Evolutionary conservation across 2,797 vertebrate species (phyloP).

Genomic region (Liasis olivaceus): DNA sequence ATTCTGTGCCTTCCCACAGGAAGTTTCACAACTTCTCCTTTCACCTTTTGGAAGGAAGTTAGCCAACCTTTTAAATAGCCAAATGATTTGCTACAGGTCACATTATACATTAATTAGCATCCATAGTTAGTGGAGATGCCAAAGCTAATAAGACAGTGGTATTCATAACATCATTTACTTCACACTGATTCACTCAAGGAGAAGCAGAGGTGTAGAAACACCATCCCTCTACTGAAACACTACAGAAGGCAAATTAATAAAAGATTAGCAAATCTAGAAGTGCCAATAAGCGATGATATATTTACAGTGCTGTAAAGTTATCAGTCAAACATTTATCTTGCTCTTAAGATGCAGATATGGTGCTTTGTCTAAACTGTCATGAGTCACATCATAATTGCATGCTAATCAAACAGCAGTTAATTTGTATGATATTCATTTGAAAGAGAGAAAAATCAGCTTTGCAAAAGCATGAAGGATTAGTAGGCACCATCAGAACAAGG

Average conservation of each 20-base stretch:
- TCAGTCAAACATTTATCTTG: constrained; percentile 75
- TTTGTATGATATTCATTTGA: constrained; percentile 74
- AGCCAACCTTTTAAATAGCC: not conserved
- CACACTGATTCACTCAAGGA: not conserved
- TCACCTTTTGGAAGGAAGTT: not conserved
- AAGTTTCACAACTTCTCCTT: not conserved
- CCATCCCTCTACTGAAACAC: constrained; percentile 32
- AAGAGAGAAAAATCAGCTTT: constrained; percentile 68
- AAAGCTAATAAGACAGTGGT: not conserved
- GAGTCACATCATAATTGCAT: constrained; percentile 76
- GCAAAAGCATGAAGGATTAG: constrained; percentile 56
- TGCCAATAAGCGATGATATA: constrained; percentile 68
- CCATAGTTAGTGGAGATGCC: not conserved
- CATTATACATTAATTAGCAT: constrained; percentile 10
- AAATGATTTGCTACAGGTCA: not conserved
- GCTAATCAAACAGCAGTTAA: constrained; percentile 78
- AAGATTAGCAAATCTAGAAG: constrained; percentile 53
- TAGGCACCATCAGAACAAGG: constrained; percentile 49
- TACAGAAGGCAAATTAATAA: constrained; percentile 51
- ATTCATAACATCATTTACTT: not conserved
- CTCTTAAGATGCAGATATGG: constrained; percentile 70
- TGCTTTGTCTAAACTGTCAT: constrained; percentile 74
- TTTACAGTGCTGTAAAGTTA: constrained; percentile 73
- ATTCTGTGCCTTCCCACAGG: not conserved
- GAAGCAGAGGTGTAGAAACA: constrained; percentile 26